Evolutionary conservation across 2,797 vertebrate species (phyloP).

Genomic region (Neosilurus hyrtlii): DNA sequence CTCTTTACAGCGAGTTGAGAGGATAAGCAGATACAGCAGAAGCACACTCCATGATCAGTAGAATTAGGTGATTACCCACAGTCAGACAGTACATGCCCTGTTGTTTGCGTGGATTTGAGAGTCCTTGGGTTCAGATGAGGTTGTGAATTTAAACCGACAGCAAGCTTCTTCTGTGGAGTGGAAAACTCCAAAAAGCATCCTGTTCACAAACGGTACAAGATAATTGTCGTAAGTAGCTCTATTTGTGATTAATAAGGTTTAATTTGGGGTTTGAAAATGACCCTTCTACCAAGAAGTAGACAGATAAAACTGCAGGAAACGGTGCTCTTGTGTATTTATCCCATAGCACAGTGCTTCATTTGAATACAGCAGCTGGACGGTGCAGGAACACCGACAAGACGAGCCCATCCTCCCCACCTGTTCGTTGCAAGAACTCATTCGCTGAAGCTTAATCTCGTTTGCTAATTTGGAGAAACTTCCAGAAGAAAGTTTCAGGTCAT

Average conservation of each 20-base stretch:
- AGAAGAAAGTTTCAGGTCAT: conserved; percentile 39
- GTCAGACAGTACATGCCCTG: background rate
- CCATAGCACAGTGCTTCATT: conserved; percentile 14
- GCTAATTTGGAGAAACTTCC: conserved; percentile 29
- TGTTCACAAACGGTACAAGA: conserved; percentile 20
- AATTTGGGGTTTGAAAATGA: conserved; percentile 20
- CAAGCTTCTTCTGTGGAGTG: background rate
- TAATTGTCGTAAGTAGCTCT: conserved; percentile 16
- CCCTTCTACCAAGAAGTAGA: conserved; percentile 15
- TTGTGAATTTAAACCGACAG: background rate
- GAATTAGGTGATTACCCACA: background rate
- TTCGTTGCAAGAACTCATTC: conserved; percentile 18
- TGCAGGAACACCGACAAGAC: background rate
- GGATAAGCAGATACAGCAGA: too few relatives aligned
- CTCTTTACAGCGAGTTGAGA: too few relatives aligned
- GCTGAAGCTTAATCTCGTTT: conserved; percentile 16
- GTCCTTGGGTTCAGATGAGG: background rate
- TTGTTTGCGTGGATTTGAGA: background rate
- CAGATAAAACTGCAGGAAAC: conserved; percentile 15
- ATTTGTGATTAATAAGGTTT: conserved; percentile 20
- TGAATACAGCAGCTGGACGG: conserved; percentile 31
- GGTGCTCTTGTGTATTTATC: conserved; percentile 1
- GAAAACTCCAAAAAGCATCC: conserved; percentile 2
- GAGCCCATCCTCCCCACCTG: conserved; percentile 23
- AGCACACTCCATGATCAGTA: background rate